A percentile compares a stretch with the other conserved stretches of the same genome.
Conservation (phyloP, 1,140 invertebrate genomes). For the Trichonephila clavipes region DNA sequence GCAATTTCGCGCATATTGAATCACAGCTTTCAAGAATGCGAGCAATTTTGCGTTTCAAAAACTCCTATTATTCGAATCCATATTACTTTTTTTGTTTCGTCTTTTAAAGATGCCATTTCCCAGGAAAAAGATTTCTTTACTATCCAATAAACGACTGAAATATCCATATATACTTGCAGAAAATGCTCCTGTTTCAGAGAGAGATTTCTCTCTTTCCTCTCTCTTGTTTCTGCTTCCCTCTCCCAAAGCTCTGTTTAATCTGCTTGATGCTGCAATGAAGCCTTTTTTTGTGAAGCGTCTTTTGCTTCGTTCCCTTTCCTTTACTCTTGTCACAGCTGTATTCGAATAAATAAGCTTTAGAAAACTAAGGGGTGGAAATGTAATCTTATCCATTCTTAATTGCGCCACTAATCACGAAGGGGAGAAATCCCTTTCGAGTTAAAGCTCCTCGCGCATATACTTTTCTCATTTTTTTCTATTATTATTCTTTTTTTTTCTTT, state of each 20-base stretch:
- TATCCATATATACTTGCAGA: slow-evolving; percentile 49
- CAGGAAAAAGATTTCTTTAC: slow-evolving; percentile 30
- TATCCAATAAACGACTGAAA: slow-evolving; percentile 57
- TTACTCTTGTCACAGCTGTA: slow-evolving; percentile 63
- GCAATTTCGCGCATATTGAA: slow-evolving; percentile 49
- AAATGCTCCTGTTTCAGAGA: background rate
- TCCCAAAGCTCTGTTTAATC: slow-evolving; percentile 51
- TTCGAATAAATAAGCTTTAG: slow-evolving; percentile 66
- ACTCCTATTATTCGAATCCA: slow-evolving; percentile 48
- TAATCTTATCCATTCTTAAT: slow-evolving; percentile 72
- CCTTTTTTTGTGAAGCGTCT: background rate
- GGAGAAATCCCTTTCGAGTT: slow-evolving; percentile 58
- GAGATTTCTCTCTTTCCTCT: background rate
- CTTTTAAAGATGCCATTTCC: slow-evolving; percentile 55
- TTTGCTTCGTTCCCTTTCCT: background rate
- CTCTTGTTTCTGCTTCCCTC: background rate
- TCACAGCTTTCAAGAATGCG: slow-evolving; percentile 49
- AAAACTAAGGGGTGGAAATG: slow-evolving; percentile 60
- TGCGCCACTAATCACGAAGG: slow-evolving; percentile 65
- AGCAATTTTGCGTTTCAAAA: slow-evolving; percentile 51
- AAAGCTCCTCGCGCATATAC: slow-evolving; percentile 32
- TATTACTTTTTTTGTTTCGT: background rate
- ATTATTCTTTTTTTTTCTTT: slow-evolving; percentile 18
- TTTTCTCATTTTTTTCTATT: background rate
- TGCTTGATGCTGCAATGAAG: slow-evolving; percentile 48